phyloP scores from a whole-genome alignment of 2,888 invertebrate species.

The Hololepta plana region DNA sequence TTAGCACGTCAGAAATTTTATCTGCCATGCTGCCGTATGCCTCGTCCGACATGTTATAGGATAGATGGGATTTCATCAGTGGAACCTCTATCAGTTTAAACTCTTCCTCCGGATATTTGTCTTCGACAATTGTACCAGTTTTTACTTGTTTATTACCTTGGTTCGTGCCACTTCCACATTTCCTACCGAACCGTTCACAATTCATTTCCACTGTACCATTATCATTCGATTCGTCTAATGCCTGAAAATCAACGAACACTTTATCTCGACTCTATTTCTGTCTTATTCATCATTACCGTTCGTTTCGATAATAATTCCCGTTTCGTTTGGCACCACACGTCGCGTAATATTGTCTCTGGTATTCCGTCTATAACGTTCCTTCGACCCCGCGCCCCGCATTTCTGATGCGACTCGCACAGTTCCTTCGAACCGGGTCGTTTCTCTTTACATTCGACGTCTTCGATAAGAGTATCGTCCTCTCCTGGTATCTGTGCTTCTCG shows the following conservation, averaged over 20 bases:
- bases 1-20: conserved; percentile 21
- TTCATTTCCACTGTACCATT: too few species aligned
- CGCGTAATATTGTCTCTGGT: conserved; percentile 16
- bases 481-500: conserved; percentile 25
- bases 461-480: conserved; percentile 28
- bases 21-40: conserved; percentile 26
- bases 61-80: conserved; percentile 18
- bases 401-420: conserved; percentile 22
- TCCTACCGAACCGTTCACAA: too few species aligned
- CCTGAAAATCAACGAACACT: too few species aligned
- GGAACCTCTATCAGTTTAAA: conserved; percentile 21
- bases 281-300: too few species aligned
- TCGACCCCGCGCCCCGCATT: conserved; percentile 16
- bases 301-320: too few species aligned
- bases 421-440: conserved; percentile 19
- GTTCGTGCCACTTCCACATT: conserved; percentile 3
- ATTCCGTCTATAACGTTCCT: conserved; percentile 14
- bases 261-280: too few species aligned
- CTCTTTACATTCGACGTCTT: conserved; percentile 20
- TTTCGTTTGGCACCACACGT: conserved; percentile 20
- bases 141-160: conserved; percentile 10
- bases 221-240: too few species aligned
- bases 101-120: conserved; percentile 17
- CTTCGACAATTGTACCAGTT: conserved; percentile 18
- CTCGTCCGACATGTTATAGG: conserved; percentile 22